These are phyloP conservation scores for Drosophila rhopaloa DNA, from an alignment of 1,140 invertebrate species.

Conservation along the genomic window DNA sequence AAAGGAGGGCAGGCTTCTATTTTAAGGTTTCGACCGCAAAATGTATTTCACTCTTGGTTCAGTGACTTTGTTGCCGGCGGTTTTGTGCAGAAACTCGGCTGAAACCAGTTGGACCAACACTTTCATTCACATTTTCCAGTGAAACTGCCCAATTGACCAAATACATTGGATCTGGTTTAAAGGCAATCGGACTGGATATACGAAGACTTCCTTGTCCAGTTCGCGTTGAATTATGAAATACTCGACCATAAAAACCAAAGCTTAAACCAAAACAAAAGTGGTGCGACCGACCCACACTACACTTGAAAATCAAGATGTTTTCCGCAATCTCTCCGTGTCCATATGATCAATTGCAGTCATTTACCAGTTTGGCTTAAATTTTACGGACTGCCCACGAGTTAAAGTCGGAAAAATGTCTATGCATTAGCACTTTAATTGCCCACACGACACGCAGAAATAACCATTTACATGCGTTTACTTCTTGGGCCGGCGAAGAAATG, in stretches of 20 bases:
- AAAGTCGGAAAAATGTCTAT: conserved; percentile 34
- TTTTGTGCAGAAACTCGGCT: conserved; percentile 25
- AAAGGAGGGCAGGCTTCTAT: conserved; percentile 43
- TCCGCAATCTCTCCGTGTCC: conserved; percentile 54
- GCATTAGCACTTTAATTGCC: conserved; percentile 63
- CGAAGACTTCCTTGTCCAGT: conserved; percentile 59
- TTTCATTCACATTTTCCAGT: conserved; percentile 69
- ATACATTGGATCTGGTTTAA: conserved; percentile 63
- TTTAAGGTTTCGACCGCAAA: conserved; percentile 62
- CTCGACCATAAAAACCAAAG: conserved; percentile 30
- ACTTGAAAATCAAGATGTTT: conserved; percentile 65
- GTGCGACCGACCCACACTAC: conserved; percentile 37
- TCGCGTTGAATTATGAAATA: conserved; percentile 64
- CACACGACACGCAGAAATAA: conserved; percentile 30
- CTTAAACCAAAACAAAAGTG: conserved; percentile 31
- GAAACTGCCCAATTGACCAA: conserved; percentile 68
- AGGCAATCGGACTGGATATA: conserved; percentile 51
- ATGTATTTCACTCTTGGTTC: conserved; percentile 72
- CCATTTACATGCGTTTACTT: conserved; percentile 46
- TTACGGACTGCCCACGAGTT: conserved; percentile 10
- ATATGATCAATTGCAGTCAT: conserved; percentile 69
- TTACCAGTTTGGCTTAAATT: conserved; percentile 33
- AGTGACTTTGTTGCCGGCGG: conserved; percentile 59
- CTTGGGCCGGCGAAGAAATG: conserved; percentile 1
- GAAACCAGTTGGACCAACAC: conserved; percentile 65